A percentile compares a stretch with the other conserved stretches of the same genome.
phyloP scores from a whole-genome alignment of 2,888 invertebrate species.

The Apamea sordens region DNA sequence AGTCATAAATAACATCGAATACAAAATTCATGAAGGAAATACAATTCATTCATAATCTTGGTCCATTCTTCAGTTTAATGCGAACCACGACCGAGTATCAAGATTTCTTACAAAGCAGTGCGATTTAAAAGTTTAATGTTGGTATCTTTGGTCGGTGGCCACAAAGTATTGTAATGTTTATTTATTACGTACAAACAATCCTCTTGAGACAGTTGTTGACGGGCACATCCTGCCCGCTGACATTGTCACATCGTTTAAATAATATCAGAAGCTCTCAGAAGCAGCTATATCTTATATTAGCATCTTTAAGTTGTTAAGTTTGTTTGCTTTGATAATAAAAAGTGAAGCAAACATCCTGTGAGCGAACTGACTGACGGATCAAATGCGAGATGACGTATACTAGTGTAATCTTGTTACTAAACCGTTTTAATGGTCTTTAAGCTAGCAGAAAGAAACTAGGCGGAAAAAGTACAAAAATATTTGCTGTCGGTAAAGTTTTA shows the following conservation, averaged over 20 bases:
- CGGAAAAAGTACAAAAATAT: background rate
- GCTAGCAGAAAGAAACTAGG: background rate
- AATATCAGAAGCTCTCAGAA: conserved; percentile 56
- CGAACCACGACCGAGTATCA: conserved; percentile 59
- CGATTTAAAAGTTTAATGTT: conserved; percentile 77
- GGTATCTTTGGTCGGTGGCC: conserved; percentile 58
- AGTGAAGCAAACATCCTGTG: conserved; percentile 63
- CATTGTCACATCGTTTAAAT: conserved; percentile 64
- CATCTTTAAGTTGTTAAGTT: conserved; percentile 57
- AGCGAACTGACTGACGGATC: conserved; percentile 49
- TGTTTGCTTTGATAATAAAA: conserved; percentile 59
- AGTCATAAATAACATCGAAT: conserved; percentile 62
- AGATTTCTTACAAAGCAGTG: conserved; percentile 68
- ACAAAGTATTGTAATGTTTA: conserved; percentile 79
- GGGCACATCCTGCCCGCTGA: conserved; percentile 75
- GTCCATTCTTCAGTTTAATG: conserved; percentile 71
- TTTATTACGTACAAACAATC: conserved; percentile 75
- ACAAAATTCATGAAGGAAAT: conserved; percentile 67
- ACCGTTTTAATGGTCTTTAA: conserved; percentile 30
- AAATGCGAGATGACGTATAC: conserved; percentile 28
- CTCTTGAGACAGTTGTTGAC: conserved; percentile 71
- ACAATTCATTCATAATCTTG: conserved; percentile 75
- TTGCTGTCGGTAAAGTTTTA: background rate
- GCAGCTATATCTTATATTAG: conserved; percentile 50
- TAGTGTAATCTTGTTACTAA: conserved; percentile 32